A percentile compares a stretch with the other conserved stretches of the same genome.
Evolutionary conservation across 2,113 vertebrate species (phyloP).

Genomic region (Oophaga pumilio): DNA sequence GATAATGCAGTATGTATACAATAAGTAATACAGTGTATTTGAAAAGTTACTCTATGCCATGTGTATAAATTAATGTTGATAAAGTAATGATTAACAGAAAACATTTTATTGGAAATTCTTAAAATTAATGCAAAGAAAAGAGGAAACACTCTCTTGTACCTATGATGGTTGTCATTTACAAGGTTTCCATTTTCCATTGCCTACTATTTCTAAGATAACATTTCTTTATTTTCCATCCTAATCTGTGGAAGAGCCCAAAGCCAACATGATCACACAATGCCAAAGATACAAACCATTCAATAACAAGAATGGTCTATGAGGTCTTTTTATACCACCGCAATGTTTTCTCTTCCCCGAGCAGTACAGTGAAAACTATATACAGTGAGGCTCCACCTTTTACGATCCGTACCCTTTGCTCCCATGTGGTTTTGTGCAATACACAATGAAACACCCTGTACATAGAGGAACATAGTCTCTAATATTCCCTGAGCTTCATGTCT

Average conservation of each 20-base stretch:
- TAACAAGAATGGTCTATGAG: not conserved
- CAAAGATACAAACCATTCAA: not conserved
- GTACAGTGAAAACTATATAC: not conserved
- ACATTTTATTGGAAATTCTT: not conserved
- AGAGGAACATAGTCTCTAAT: slow-evolving; percentile 25
- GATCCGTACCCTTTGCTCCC: not conserved
- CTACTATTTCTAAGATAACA: not conserved
- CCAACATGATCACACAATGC: not conserved
- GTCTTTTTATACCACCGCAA: not conserved
- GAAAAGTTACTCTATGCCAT: not conserved
- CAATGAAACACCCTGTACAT: slow-evolving; percentile 36
- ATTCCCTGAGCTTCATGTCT: slow-evolving; percentile 44
- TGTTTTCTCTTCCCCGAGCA: not conserved
- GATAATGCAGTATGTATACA: not conserved
- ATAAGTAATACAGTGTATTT: not conserved
- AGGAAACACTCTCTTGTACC: not conserved
- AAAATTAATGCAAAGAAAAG: not conserved
- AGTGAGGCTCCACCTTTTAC: not conserved
- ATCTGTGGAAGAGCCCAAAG: not conserved
- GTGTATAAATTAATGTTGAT: not conserved
- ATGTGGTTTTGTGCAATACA: slow-evolving; percentile 36
- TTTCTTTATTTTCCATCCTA: not conserved
- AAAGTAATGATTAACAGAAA: not conserved
- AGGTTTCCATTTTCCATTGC: not conserved
- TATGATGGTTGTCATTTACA: not conserved